Base-by-base conservation (phyloP, 2,888 invertebrate genomes). In the Melinaea menophilus region DNA sequence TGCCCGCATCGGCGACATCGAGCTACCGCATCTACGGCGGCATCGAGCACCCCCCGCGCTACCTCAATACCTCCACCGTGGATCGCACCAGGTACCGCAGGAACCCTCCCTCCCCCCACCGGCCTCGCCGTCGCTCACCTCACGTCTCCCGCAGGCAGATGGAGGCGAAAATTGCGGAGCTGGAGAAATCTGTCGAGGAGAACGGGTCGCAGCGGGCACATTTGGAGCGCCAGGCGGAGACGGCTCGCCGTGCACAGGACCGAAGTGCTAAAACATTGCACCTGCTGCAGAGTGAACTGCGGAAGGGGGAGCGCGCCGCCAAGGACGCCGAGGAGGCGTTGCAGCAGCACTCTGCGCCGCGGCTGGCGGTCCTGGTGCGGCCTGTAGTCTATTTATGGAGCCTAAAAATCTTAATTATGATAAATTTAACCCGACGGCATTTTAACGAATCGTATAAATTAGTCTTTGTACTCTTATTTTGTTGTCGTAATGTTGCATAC, bases 1-100 rank as follows among this genome's bases (percentile, higher is more conserved):
- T 88, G 79, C 96, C 96, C 2, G 94, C 94, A 78, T 96, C 97
- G 22, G 92, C 96, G 2, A 94, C 94, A 78, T 96, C 97, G 22
- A 92, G 93, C 79, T 96, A 95, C 85, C 93, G 94, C 75, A 92
- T 93, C 73, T 97, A 96, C 79, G 94, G 94, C 46, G 93, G 94
- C 12, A 83, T 80, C 57, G 92, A 92, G 41, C 78, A 83, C 0
- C 79, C 79, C 41, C 91, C 93, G 2, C 90, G 91, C 93, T 1
- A 90, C 90, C 57, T 93, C 91, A 96, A 73, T 94, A 95, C 82
- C 92, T 94, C 56, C 80, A 92, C 93, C 1, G 88, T 86, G 11
- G 94, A 95, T 75, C 88, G 92, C 64, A 93, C 93, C 69, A 85
- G 81, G 93, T 93, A 45, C 51, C 41, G 58, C 51, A 55, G 22